Evolutionary conservation across 2,797 vertebrate genomes (phyloP), one percentile per base, ranked within the genome.

Genomic region (Danionella dracula): DNA sequence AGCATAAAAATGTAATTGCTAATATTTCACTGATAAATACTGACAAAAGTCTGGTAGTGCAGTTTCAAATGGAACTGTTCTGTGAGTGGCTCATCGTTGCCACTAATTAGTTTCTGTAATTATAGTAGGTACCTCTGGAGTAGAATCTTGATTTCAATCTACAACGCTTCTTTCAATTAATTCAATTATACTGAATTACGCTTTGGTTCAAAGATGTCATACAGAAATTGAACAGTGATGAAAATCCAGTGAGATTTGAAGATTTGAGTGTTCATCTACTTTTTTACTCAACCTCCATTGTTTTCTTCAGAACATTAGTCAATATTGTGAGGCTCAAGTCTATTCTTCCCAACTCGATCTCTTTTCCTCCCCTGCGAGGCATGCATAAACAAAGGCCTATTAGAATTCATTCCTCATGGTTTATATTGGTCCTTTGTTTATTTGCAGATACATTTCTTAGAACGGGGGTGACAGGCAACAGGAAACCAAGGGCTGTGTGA

Each of bases 401-500:
- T 35, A 16, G 19, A 46, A 42, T 16, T 42, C 5, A 8, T 2
- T 23, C 23, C 8, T 34, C 1, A 8, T 29, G 51, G 38, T 71
- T 74, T 76, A 70, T 78, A 76, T 70, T 75, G 21, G 31, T 66
- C 70, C 59, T 51, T 44, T 71, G 64, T 69, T 76, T 7, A 7
- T 67, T 31, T 63, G 72, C 23, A 63, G 55, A 35, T 16, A 55
- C 13, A 46, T 56, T 62, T 76, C 21, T 69, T 61, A 42, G n/a
- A 61, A 63, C 29, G 50, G 54, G 59, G 55, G 40, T 12, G 63
- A 72, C 71, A 71, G 9, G 23, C 50, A 16, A 49, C 5, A 51
- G 45, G 84, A 78, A 44, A 86, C 79, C 82, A 84, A 82, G 78
- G 66, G 65, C 35, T 19, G 51, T 9, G 8, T 60, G 76, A 79